These are phyloP conservation scores for Himalopsyche anomala DNA, from an alignment of 2,888 invertebrate species.

Conservation along the genomic window DNA sequence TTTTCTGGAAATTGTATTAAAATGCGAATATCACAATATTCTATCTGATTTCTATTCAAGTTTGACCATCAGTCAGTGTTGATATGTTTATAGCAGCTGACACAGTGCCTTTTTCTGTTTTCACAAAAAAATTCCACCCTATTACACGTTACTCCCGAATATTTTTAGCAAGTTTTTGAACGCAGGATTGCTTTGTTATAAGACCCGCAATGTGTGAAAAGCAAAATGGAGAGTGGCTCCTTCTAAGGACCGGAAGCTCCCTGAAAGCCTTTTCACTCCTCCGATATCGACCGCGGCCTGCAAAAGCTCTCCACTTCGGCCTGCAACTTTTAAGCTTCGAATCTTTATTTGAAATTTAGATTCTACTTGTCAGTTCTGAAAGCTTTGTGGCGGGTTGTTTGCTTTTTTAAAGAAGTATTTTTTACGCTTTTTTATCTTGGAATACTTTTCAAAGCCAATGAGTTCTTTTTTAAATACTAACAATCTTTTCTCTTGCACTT, in stretches of 20 bases:
- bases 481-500: background rate
- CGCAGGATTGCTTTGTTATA: constrained; percentile 2
- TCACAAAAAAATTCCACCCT: background rate
- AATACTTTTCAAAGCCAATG: background rate
- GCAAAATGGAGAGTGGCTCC: constrained; percentile 5
- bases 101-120: background rate
- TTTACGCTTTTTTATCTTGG: background rate
- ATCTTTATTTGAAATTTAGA: constrained; percentile 34
- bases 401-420: constrained; percentile 26
- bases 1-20: too few relatives aligned
- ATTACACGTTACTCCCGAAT: background rate
- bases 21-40: too few relatives aligned
- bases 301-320: constrained; percentile 5
- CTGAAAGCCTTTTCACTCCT: constrained; percentile 41
- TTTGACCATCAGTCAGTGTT: too few relatives aligned
- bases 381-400: constrained; percentile 23
- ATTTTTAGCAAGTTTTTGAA: background rate
- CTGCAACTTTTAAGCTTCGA: constrained; percentile 18
- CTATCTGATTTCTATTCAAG: too few relatives aligned
- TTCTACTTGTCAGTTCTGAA: constrained; percentile 5
- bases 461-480: background rate
- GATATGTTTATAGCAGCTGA: too few relatives aligned
- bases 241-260: background rate
- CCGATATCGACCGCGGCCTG: constrained; percentile 16
- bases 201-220: constrained; percentile 4